phyloP scores from a whole-genome alignment of 2,888 invertebrate genomes.

The Itoplectis maculator region DNA sequence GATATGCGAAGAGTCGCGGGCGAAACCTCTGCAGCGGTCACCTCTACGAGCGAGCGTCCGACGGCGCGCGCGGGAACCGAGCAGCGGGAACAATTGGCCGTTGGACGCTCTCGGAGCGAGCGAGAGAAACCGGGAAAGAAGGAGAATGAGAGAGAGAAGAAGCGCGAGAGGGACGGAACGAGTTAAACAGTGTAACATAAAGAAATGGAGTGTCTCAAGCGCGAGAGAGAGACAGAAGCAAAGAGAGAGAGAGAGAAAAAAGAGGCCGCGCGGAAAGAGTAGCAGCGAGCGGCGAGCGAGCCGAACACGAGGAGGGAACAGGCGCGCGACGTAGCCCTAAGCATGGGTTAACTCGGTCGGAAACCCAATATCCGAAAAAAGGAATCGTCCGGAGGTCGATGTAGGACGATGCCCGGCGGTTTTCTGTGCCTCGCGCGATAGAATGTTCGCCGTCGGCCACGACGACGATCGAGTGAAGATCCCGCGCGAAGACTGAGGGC shows the following conservation, averaged over 20 bases:
- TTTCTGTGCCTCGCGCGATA: conserved; percentile 35
- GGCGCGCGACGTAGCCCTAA: too few relatives aligned
- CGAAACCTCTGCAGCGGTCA: too few relatives aligned
- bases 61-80: conserved; percentile 54
- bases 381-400: conserved; percentile 62
- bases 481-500: too few relatives aligned
- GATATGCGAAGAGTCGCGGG: too few relatives aligned
- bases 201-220: background rate
- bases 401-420: conserved; percentile 63
- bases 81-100: conserved; percentile 43
- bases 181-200: conserved; percentile 4
- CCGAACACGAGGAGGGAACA: background rate
- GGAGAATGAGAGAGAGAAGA: background rate
- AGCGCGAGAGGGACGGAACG: background rate
- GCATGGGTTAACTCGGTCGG: conserved; percentile 48
- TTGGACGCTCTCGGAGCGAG: too few relatives aligned
- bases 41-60: conserved; percentile 38
- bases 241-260: background rate
- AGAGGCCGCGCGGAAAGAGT: too few relatives aligned
- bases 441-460: conserved; percentile 38
- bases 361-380: conserved; percentile 64
- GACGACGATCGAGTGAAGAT: too few relatives aligned
- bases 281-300: background rate
- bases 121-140: too few relatives aligned
- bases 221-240: too few relatives aligned